Evolutionary conservation across 1,140 invertebrate genomes (phyloP).

Genomic region (Habropoda laboriosa): DNA sequence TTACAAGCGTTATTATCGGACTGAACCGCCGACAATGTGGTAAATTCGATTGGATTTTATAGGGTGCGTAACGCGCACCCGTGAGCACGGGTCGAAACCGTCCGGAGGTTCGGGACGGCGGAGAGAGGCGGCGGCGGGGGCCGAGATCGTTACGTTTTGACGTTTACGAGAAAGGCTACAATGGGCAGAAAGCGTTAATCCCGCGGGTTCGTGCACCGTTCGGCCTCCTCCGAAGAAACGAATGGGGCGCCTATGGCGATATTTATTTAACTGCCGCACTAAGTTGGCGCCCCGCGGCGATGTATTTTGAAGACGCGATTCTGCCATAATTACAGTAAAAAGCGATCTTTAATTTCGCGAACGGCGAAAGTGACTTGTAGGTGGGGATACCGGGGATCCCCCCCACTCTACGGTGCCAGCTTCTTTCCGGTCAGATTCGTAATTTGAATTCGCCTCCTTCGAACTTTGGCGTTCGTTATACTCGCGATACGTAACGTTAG

Average conservation of each 20-base stretch:
- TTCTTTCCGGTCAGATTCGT: constrained; percentile 3
- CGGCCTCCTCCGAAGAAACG: constrained; percentile 65
- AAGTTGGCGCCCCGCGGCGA: constrained; percentile 71
- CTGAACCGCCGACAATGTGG: constrained; percentile 38
- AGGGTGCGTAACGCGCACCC: constrained; percentile 52
- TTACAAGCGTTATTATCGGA: constrained; percentile 7
- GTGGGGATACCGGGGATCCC: constrained; percentile 25
- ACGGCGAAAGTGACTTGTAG: constrained; percentile 47
- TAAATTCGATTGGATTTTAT: constrained; percentile 57
- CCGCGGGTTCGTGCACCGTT: constrained; percentile 41
- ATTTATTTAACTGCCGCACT: constrained; percentile 75
- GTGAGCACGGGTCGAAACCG: background rate
- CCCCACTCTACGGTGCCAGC: background rate
- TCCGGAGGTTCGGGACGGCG: background rate
- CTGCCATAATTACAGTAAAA: constrained; percentile 75
- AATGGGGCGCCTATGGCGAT: constrained; percentile 67
- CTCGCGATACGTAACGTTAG: background rate
- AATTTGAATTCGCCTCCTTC: background rate
- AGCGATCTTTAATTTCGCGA: constrained; percentile 71
- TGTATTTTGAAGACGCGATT: constrained; percentile 72
- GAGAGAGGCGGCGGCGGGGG: background rate
- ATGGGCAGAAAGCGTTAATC: constrained; percentile 64
- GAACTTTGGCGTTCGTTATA: background rate
- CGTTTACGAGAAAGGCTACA: constrained; percentile 57
- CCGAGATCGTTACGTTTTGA: constrained; percentile 42